phyloP scores from a whole-genome alignment of 2,888 invertebrate species.

The Nesidiocoris tenuis region DNA sequence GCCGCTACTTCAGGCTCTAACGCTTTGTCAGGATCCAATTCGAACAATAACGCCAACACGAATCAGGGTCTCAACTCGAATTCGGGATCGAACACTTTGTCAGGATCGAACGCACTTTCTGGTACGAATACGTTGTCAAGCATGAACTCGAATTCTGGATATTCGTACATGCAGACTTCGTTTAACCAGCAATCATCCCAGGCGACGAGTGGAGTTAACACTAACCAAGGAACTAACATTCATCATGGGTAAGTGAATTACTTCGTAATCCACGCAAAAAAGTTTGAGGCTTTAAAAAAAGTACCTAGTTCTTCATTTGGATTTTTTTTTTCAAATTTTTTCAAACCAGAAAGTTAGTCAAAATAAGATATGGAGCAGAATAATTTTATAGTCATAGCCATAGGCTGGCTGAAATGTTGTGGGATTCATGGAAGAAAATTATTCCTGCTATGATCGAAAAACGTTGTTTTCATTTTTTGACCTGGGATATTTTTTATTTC shows the following conservation, averaged over 20 bases:
- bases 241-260: slow-evolving; percentile 25
- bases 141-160: slow-evolving; percentile 20
- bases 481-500: too few species aligned
- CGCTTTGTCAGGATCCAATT: slow-evolving; percentile 12
- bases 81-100: slow-evolving; percentile 3
- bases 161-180: background rate
- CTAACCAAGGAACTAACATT: slow-evolving; percentile 6
- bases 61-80: background rate
- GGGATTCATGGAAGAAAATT: too few species aligned
- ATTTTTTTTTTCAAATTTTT: too few species aligned
- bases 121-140: slow-evolving; percentile 19
- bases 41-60: background rate
- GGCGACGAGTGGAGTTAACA: slow-evolving; percentile 13
- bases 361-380: too few species aligned
- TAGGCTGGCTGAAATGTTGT: too few species aligned
- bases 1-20: background rate
- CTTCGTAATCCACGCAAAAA: too few species aligned
- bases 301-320: background rate
- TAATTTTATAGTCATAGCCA: too few species aligned
- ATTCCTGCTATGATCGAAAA: too few species aligned
- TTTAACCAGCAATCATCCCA: slow-evolving; percentile 18
- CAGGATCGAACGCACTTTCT: slow-evolving; percentile 16
- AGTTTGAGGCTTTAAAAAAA: background rate
- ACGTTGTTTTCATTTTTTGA: too few species aligned
- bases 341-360: too few species aligned